A percentile compares a stretch with the other conserved stretches of the same genome.
Conservation (phyloP, 2,797 vertebrate species). For the Sciurus vulgaris region DNA sequence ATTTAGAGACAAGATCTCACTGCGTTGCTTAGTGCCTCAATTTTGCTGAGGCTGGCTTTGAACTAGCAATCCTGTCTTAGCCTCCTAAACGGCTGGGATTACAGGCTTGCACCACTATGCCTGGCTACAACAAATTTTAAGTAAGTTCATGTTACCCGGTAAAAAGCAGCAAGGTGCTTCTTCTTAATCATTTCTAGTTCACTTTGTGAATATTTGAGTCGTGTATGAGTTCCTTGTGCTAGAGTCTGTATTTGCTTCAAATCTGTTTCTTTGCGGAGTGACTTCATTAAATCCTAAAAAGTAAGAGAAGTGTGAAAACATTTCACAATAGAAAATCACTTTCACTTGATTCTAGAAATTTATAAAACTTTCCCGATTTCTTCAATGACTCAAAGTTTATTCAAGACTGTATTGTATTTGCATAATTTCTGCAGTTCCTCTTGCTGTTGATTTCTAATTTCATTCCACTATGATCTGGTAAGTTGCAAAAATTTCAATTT, state of each 20-base stretch:
- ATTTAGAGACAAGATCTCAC: no score
- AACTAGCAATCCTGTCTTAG: no score
- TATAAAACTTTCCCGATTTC: not conserved
- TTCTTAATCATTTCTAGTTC: conserved; percentile 93
- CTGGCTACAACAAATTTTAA: not conserved
- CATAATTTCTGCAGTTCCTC: not conserved
- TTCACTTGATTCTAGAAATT: not conserved
- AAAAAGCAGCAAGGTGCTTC: conserved; percentile 90
- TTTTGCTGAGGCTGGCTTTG: no score
- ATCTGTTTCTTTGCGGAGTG: conserved; percentile 92
- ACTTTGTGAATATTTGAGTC: conserved; percentile 94
- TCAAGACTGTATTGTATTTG: not conserved
- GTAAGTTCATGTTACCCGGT: conserved; percentile 86
- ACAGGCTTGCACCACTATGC: no score
- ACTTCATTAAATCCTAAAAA: conserved; percentile 92
- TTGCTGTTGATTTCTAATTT: not conserved
- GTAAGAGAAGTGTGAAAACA: conserved; percentile 21
- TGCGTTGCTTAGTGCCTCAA: no score
- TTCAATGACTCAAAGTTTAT: not conserved
- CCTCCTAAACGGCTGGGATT: no score
- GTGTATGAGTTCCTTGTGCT: conserved; percentile 91
- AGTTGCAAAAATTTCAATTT: not conserved
- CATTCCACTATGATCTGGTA: not conserved
- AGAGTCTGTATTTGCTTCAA: conserved; percentile 92
- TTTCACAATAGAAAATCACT: not conserved